A percentile compares a stretch with the other conserved stretches of the same genome.
These are phyloP conservation scores for Deilephila elpenor DNA, from an alignment of 2,888 invertebrate genomes.

Conservation along the genomic window DNA sequence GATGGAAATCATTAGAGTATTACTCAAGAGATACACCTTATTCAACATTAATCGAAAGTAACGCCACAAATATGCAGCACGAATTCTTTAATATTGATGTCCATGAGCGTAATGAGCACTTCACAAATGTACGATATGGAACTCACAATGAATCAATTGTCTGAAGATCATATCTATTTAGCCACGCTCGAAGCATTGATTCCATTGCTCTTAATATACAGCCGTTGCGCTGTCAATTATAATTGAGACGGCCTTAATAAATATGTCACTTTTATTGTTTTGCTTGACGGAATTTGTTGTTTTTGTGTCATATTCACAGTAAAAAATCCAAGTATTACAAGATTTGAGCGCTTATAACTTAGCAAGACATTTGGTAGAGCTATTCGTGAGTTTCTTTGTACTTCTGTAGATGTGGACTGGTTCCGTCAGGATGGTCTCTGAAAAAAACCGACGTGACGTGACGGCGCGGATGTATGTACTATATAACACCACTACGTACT, in stretches of 20 bases:
- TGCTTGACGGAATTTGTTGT: not conserved
- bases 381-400: no score
- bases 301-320: not conserved
- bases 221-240: conserved; percentile 13
- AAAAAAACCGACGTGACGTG: no score
- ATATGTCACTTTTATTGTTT: not conserved
- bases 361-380: no score
- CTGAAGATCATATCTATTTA: conserved; percentile 24
- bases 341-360: no score
- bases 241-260: conserved; percentile 17
- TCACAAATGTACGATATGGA: not conserved
- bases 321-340: no score
- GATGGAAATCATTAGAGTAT: no score
- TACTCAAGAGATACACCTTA: no score
- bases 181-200: not conserved
- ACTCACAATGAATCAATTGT: conserved; percentile 19
- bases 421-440: no score
- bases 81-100: not conserved
- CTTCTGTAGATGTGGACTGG: fast-evolving
- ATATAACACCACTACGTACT: no score
- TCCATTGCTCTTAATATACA: conserved; percentile 17
- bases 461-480: no score
- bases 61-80: no score
- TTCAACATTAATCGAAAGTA: no score
- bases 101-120: not conserved